Evolutionary conservation across 2,888 invertebrate species (phyloP).

Genomic region (Aromia moschata): DNA sequence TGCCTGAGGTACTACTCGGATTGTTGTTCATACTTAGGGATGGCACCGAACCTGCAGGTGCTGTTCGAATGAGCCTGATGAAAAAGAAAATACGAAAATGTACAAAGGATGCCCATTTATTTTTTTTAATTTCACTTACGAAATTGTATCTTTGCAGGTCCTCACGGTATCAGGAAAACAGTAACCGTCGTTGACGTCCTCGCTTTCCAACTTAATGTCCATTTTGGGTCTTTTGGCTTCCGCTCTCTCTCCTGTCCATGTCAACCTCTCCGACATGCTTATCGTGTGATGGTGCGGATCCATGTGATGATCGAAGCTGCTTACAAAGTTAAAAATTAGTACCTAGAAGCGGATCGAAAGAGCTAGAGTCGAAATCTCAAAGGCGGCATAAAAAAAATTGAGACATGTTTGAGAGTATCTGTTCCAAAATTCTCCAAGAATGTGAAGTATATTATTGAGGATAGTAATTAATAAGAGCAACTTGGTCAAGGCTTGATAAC

Average conservation of each 20-base stretch:
- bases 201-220: slow-evolving; percentile 77
- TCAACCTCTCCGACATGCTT: slow-evolving; percentile 52
- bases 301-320: slow-evolving; percentile 75
- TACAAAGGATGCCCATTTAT: background rate
- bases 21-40: slow-evolving; percentile 63
- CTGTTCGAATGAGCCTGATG: slow-evolving; percentile 61
- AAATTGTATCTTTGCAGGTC: slow-evolving; percentile 57
- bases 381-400: too few species aligned
- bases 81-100: background rate
- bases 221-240: slow-evolving; percentile 70
- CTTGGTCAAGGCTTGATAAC: too few species aligned
- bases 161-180: slow-evolving; percentile 68
- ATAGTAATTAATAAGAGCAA: too few species aligned
- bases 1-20: slow-evolving; percentile 54
- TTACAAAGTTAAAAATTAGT: slow-evolving; percentile 37
- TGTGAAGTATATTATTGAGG: too few species aligned
- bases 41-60: slow-evolving; percentile 63
- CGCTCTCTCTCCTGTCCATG: slow-evolving; percentile 64
- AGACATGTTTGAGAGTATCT: too few species aligned
- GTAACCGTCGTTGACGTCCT: slow-evolving; percentile 76
- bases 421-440: too few species aligned
- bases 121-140: slow-evolving; percentile 53
- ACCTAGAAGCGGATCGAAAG: background rate
- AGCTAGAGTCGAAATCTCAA: too few species aligned
- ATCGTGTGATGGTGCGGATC: slow-evolving; percentile 62